Base-by-base conservation (phyloP, 92 coral and sea anemone species). In the Umimayanthus kanabou region DNA sequence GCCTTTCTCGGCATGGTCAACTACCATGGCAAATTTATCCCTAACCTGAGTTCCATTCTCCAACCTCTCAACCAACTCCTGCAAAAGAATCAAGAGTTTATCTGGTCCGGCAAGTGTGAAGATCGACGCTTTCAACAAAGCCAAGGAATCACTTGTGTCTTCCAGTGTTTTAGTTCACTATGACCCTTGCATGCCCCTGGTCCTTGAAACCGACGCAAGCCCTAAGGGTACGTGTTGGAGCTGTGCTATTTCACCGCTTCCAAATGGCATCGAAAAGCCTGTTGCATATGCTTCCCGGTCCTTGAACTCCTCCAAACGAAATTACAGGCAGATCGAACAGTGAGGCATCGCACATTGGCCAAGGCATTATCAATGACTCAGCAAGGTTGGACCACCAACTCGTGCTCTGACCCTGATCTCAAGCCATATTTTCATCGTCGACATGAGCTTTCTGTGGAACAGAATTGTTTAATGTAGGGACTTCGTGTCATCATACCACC, bases 1-100 rank as follows among this genome's bases (percentile, higher is more conserved):
- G 42, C 91, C 47, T 88, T 92, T 72, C 88, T 92, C 4, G 91
- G 91, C 16, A 73, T 92, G 89, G 69, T 92, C 29, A 92, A 90
- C 73, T 90, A 88, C 80, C 91, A 88, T 57, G 91, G 88, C 79
- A 92, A 88, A 76, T 92, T 71, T 33, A 84, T 84, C 67, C 80
- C 20, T 39, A 84, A 84, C 78, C 33, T 69, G 39, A 85, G 88
- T 50, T 49, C 88, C 40, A 71, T 85, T 69, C 28, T 85, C 55
- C 69, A 15, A 20, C 70, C 85, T 55, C 70, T 81, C 26, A 45
- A 81, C 69, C 85, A 81, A 9, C 70, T 81, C 67, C 70, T 81
- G 28, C 23, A 3, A 55, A 81, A 81, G 65, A 30, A 20, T 37
- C 64, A 47, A 80, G 25, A 37, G 65, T 39, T 80, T 15, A 80